phyloP scores from a whole-genome alignment of 2,888 invertebrate species.

The Xestia xanthographa region DNA sequence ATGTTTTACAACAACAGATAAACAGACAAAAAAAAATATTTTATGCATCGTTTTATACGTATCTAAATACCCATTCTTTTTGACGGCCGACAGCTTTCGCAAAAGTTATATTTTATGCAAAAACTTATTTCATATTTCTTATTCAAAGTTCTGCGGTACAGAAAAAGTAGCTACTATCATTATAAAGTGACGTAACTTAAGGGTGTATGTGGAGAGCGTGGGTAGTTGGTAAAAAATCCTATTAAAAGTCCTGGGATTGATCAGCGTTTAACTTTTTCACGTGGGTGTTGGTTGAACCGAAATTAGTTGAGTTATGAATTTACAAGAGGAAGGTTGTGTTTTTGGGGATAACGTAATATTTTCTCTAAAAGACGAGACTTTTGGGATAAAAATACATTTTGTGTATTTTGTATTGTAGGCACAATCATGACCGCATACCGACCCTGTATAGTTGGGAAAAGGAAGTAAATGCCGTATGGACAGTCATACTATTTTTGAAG shows the following conservation, averaged over 20 bases:
- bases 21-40: conserved; percentile 36
- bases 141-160: conserved; percentile 76
- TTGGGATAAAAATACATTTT: no score
- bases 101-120: conserved; percentile 85
- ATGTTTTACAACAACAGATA: conserved; percentile 4
- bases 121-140: conserved; percentile 88
- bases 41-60: conserved; percentile 37
- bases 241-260: conserved; percentile 54
- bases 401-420: no score
- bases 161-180: conserved; percentile 67
- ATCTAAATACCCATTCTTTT: conserved; percentile 72
- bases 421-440: no score
- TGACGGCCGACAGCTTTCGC: conserved; percentile 79
- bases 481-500: no score
- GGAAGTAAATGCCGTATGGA: no score
- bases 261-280: conserved; percentile 37
- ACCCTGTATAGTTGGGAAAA: no score
- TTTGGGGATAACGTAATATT: not conserved
- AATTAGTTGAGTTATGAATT: conserved; percentile 13
- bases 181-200: conserved; percentile 45
- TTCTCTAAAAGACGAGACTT: no score
- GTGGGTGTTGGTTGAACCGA: not conserved
- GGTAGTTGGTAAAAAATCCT: conserved; percentile 48
- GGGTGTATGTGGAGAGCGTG: conserved; percentile 42
- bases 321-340: not conserved